phyloP scores from a whole-genome alignment of 2,888 invertebrate genomes.

The Agrotis ipsilon region DNA sequence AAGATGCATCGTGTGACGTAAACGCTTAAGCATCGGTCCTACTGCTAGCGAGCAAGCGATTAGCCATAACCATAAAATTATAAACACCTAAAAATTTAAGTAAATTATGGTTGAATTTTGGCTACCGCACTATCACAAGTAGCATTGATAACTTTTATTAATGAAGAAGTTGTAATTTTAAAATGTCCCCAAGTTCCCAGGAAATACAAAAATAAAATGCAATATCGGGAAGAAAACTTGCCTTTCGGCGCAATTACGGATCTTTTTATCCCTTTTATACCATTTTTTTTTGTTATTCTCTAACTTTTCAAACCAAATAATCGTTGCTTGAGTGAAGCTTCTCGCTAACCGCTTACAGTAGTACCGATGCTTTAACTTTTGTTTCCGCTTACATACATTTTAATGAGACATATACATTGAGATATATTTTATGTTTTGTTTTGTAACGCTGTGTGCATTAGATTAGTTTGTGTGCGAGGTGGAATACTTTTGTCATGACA shows the following conservation, averaged over 20 bases:
- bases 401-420: constrained; percentile 59
- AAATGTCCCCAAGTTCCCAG: too few species aligned
- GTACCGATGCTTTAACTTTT: constrained; percentile 50
- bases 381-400: constrained; percentile 65
- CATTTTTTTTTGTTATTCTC: too few species aligned
- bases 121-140: too few species aligned
- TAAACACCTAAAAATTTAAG: too few species aligned
- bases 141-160: too few species aligned
- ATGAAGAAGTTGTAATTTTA: too few species aligned
- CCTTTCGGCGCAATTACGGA: too few species aligned
- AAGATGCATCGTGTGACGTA: constrained; percentile 78
- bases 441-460: constrained; percentile 85
- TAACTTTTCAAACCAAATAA: too few species aligned
- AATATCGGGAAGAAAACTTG: too few species aligned
- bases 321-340: not conserved
- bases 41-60: not conserved
- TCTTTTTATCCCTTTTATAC: too few species aligned
- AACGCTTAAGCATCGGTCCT: constrained; percentile 49
- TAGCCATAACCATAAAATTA: not conserved
- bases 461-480: constrained; percentile 79
- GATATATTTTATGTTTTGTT: constrained; percentile 77
- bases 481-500: constrained; percentile 55
- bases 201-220: too few species aligned
- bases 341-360: not conserved
- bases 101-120: too few species aligned